These are phyloP conservation scores for Holothuria scabra DNA, from an alignment of 53 echinoderm and acorn worm species.

Conservation along the genomic window DNA sequence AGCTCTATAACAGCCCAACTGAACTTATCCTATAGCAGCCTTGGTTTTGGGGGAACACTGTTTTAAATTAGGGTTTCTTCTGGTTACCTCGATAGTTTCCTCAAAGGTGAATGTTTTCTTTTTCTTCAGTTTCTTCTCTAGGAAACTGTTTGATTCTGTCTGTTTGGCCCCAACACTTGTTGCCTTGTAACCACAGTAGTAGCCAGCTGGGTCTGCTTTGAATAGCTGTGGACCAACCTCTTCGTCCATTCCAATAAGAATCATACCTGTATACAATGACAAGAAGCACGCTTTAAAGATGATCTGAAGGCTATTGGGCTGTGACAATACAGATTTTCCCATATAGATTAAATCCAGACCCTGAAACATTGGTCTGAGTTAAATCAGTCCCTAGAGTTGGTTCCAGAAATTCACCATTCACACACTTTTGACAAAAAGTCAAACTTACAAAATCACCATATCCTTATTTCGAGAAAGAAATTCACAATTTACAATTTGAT, in stretches of 20 bases:
- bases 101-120: constrained; percentile 87
- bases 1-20: too few species aligned
- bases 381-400: too few species aligned
- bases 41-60: too few species aligned
- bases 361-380: too few species aligned
- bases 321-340: background rate
- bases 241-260: constrained; percentile 89
- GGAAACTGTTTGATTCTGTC: constrained; percentile 98
- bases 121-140: constrained; percentile 99
- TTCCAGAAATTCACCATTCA: too few species aligned
- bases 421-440: too few species aligned
- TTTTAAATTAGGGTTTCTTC: background rate
- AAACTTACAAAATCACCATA: too few species aligned
- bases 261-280: constrained; percentile 69
- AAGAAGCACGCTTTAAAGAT: too few species aligned
- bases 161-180: constrained; percentile 97
- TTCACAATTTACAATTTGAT: too few species aligned
- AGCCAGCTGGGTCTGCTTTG: constrained; percentile 98
- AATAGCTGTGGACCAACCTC: constrained; percentile 90
- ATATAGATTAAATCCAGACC: background rate
- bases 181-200: constrained; percentile 99
- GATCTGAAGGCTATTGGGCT: too few species aligned
- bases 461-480: too few species aligned
- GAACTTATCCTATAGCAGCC: too few species aligned
- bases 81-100: constrained; percentile 87